Evolutionary conservation across 1,140 invertebrate genomes (phyloP), one percentile per base, ranked within the genome.

Genomic region (Heterodera schachtii): DNA sequence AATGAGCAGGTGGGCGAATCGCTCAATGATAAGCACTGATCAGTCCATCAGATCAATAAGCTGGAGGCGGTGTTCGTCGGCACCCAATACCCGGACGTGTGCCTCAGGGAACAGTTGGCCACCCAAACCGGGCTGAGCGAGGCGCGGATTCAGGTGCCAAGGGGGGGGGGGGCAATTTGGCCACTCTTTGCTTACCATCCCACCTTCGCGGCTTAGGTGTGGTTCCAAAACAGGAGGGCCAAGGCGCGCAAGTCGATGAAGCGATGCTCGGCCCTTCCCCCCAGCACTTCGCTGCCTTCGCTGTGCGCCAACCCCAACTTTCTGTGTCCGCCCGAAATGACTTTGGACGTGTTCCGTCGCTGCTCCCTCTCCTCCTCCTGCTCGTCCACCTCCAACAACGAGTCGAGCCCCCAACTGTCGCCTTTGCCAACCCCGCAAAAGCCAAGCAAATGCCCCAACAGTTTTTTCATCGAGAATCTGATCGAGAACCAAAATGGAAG

Each of bases 191-290:
- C 77, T 31, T 31, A 66, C 80, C n/a, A n/a, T 81, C 41, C 19
- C 66, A 80, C 41, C 21, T 43, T 81, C 31, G 31, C 31, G 31
- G 31, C 31, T 64, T 16, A 81, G 80, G 81, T 82, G 11, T 82
- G 81, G 81, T 82, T 82, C 71, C 81, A 82, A 81, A 82, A 82
- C 43, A 31, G 81, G n/a, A 43, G 81, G 52, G 81, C 81, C 13
- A 82, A 82, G 44, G 47, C 49, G 11, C 79, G 81, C 57, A 82
- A 81, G 46, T 49, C 75, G 41, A 44, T 57, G 19, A 81, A 80
- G 79, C 31, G 52, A 7, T 81, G 43, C n/a, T 47, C 41, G 47
- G 46, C 47, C 43, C 52, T 74, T 16, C 16, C 21, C 41, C 44
- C 41, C 70, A 70, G 41, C 2, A 47, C 43, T 11, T 80, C 60